Evolutionary conservation across 1,140 invertebrate genomes (phyloP).

Genomic region (Drosophila yakuba): DNA sequence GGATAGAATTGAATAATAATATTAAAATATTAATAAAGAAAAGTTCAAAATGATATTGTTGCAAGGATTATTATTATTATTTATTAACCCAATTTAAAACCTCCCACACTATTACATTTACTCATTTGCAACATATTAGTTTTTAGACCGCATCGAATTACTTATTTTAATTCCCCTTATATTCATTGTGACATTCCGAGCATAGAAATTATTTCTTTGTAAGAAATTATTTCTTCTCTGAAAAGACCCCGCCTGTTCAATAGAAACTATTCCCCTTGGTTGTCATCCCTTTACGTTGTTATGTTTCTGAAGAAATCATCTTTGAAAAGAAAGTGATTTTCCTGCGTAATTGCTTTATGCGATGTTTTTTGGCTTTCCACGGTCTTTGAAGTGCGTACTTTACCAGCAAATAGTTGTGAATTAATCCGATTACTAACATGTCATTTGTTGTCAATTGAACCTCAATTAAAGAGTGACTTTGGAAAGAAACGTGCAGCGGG

Average conservation of each 20-base stretch:
- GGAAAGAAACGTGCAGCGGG: too few relatives aligned
- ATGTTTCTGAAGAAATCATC: background rate
- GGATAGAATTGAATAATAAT: background rate
- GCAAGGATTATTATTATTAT: background rate
- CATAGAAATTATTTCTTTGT: background rate
- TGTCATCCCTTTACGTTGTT: constrained; percentile 16
- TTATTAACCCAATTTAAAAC: background rate
- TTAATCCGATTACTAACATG: background rate
- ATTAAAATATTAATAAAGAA: background rate
- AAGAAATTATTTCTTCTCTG: too few relatives aligned
- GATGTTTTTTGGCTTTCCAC: constrained; percentile 11
- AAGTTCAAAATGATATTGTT: too few relatives aligned
- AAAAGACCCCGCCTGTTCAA: constrained; percentile 1
- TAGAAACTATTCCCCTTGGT: constrained; percentile 24
- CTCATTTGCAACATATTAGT: background rate
- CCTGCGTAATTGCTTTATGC: constrained; percentile 14
- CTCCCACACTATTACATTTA: background rate
- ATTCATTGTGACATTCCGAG: background rate
- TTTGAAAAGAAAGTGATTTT: background rate
- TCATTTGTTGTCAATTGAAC: background rate
- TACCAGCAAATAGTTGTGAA: background rate
- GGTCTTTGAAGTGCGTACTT: constrained; percentile 19
- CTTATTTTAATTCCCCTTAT: constrained; percentile 1
- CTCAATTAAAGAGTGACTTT: background rate
- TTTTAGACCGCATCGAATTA: background rate